These are phyloP conservation scores for Scomber scombrus DNA, from an alignment of 2,113 vertebrate genomes.

Conservation along the genomic window DNA sequence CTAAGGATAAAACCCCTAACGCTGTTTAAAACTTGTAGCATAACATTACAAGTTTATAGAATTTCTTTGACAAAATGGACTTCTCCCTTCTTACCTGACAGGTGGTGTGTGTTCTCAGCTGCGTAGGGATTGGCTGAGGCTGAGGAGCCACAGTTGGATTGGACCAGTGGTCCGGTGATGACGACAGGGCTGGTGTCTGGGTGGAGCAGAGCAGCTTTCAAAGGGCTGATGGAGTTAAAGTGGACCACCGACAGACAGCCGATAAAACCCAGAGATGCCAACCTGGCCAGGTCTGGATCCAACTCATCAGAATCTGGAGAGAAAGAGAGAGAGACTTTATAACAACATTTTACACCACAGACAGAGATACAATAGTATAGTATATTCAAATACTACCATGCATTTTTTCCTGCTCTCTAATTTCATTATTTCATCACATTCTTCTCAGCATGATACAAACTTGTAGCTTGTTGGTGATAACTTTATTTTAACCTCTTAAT, in stretches of 20 bases:
- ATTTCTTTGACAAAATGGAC: too few relatives aligned
- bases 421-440: background rate
- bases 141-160: slow-evolving; percentile 88
- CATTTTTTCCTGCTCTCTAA: background rate
- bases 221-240: slow-evolving; percentile 90
- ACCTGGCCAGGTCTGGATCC: slow-evolving; percentile 88
- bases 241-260: slow-evolving; percentile 93
- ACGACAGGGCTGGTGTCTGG: slow-evolving; percentile 82
- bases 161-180: slow-evolving; percentile 86
- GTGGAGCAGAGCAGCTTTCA: slow-evolving; percentile 90
- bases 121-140: slow-evolving; percentile 85
- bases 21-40: too few relatives aligned
- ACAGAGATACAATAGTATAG: background rate
- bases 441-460: background rate
- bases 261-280: slow-evolving; percentile 89
- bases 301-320: slow-evolving; percentile 68
- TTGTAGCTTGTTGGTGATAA: background rate
- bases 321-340: background rate
- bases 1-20: too few relatives aligned
- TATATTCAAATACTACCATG: background rate
- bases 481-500: background rate
- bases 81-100: slow-evolving; percentile 86
- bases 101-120: slow-evolving; percentile 90
- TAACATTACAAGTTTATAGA: too few relatives aligned
- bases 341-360: background rate